A percentile compares a stretch with the other conserved stretches of the same genome.
These are phyloP conservation scores for Atta texana DNA, from an alignment of 1,140 invertebrate species.

Conservation along the genomic window DNA sequence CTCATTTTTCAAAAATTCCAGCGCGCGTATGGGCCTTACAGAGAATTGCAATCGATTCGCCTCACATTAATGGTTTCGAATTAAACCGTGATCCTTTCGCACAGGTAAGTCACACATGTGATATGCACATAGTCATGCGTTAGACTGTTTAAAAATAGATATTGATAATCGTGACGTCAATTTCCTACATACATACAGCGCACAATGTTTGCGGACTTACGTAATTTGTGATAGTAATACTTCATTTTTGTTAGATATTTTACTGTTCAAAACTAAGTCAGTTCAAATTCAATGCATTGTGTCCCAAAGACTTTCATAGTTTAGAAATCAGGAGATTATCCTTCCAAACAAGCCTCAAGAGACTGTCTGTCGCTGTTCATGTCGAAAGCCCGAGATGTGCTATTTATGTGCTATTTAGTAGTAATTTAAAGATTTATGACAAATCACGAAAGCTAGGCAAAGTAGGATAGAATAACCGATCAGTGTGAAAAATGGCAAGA, in stretches of 20 bases:
- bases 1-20: slow-evolving; percentile 82
- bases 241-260: slow-evolving; percentile 34
- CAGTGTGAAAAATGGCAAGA: slow-evolving; percentile 39
- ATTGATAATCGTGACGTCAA: slow-evolving; percentile 59
- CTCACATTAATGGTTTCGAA: slow-evolving; percentile 78
- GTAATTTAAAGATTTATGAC: slow-evolving; percentile 80
- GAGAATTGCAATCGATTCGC: slow-evolving; percentile 80
- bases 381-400: slow-evolving; percentile 54
- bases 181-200: slow-evolving; percentile 1
- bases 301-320: not conserved
- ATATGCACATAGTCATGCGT: slow-evolving; percentile 18
- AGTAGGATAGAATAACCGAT: slow-evolving; percentile 35
- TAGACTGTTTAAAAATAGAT: slow-evolving; percentile 62
- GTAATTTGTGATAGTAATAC: slow-evolving; percentile 17
- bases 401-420: slow-evolving; percentile 81
- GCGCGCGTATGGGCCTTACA: slow-evolving; percentile 51
- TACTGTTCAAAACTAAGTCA: not conserved
- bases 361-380: slow-evolving; percentile 62
- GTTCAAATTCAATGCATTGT: not conserved
- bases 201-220: slow-evolving; percentile 17
- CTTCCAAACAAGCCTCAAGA: slow-evolving; percentile 76
- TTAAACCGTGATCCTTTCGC: slow-evolving; percentile 71
- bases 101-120: slow-evolving; percentile 40
- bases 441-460: slow-evolving; percentile 55
- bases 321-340: not conserved